A percentile compares a stretch with the other conserved stretches of the same genome.
phyloP scores from a whole-genome alignment of 2,113 vertebrate species.

The Thryonomys swinderianus region DNA sequence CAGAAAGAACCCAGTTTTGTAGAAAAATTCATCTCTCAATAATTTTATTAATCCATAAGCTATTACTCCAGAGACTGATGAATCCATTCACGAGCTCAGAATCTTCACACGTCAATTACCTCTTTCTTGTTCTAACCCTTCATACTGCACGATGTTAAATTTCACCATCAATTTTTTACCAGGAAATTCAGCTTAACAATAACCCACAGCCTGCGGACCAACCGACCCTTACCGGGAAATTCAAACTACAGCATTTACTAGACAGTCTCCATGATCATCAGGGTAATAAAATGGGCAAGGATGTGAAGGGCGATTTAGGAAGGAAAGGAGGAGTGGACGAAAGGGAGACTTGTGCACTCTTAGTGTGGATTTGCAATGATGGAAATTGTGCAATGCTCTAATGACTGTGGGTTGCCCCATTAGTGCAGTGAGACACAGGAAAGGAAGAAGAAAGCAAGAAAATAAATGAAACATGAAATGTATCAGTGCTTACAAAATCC shows the following conservation, averaged over 20 bases:
- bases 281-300: not conserved
- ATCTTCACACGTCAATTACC: too few species aligned
- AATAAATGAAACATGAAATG: not conserved
- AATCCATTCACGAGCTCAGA: not conserved
- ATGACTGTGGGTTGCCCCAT: not conserved
- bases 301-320: rapidly evolving
- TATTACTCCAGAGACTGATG: not conserved
- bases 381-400: not conserved
- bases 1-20: not conserved
- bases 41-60: too few species aligned
- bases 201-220: too few species aligned
- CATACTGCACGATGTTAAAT: rapidly evolving
- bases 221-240: too few species aligned
- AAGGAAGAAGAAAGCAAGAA: not conserved
- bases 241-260: not conserved
- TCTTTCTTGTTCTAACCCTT: not conserved
- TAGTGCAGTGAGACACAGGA: not conserved
- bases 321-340: rapidly evolving
- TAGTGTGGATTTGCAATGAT: not conserved
- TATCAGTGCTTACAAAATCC: rapidly evolving
- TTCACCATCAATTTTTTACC: not conserved
- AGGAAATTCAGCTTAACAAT: too few species aligned
- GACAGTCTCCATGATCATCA: not conserved
- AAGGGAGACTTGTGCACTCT: rapidly evolving
- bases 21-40: not conserved